phyloP scores from a whole-genome alignment of 1,140 invertebrate species.

The Caerostris extrusa region DNA sequence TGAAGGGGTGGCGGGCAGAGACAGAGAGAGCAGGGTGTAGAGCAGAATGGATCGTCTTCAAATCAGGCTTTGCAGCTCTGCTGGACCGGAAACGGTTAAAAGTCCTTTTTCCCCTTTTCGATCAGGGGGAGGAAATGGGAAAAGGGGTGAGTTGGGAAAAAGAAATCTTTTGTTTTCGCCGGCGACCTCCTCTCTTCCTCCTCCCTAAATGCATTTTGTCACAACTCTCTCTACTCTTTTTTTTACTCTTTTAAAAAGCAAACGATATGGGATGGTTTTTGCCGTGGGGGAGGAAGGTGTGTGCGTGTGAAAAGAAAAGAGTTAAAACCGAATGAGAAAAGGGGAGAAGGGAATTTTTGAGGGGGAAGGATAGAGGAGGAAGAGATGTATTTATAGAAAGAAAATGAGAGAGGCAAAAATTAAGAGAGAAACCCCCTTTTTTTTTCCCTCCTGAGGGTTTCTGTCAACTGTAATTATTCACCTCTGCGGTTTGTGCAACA shows the following conservation, averaged over 20 bases:
- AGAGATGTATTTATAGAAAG: not conserved
- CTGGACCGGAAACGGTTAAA: conserved; percentile 74
- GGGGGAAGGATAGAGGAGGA: not conserved
- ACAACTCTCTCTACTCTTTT: not conserved
- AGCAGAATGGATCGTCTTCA: conserved; percentile 34
- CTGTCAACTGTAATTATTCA: conserved; percentile 72
- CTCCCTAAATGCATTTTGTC: conserved; percentile 2
- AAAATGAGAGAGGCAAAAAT: not conserved
- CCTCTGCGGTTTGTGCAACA: conserved; percentile 24
- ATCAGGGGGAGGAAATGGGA: not conserved
- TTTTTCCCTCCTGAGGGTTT: not conserved
- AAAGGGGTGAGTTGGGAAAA: not conserved
- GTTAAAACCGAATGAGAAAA: conserved; percentile 57
- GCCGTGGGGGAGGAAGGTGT: not conserved
- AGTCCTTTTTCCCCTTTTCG: conserved; percentile 47
- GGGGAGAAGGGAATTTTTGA: not conserved
- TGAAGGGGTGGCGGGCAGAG: not conserved
- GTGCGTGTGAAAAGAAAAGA: not conserved
- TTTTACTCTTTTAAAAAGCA: conserved; percentile 35
- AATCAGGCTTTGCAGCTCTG: conserved; percentile 73
- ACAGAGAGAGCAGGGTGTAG: not conserved
- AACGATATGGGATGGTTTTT: conserved; percentile 63
- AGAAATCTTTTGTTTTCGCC: conserved; percentile 36
- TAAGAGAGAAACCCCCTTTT: not conserved
- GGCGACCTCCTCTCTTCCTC: not conserved